A percentile compares a stretch with the other conserved stretches of the same genome.
These are phyloP conservation scores for Trichonephila inaurata DNA, from an alignment of 1,140 invertebrate species.

Conservation along the genomic window DNA sequence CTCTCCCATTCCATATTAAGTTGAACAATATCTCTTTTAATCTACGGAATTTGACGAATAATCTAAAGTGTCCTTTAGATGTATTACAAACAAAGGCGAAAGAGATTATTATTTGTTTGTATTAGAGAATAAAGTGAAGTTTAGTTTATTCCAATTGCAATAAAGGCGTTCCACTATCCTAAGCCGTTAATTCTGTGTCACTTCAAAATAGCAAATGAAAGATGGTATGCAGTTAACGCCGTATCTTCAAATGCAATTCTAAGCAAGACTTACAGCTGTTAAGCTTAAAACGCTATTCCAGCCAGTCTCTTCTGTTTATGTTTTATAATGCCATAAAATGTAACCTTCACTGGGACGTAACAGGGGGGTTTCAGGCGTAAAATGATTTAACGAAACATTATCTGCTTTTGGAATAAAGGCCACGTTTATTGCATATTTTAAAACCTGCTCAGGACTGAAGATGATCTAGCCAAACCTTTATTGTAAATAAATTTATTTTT, in stretches of 20 bases:
- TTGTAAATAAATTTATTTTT: conserved; percentile 36
- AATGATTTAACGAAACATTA: conserved; percentile 32
- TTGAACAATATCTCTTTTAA: too few relatives aligned
- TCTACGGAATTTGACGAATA: too few relatives aligned
- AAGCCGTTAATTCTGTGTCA: not conserved
- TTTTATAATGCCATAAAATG: conserved; percentile 17
- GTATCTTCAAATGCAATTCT: conserved; percentile 9
- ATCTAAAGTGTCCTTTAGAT: not conserved
- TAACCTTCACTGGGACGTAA: not conserved
- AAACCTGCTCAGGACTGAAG: not conserved
- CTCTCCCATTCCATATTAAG: too few relatives aligned
- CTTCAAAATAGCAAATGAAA: not conserved
- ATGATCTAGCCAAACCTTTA: conserved; percentile 27
- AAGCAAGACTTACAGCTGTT: not conserved
- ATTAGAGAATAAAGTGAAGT: not conserved
- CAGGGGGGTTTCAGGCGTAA: not conserved
- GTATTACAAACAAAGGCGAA: not conserved
- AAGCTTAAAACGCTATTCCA: not conserved
- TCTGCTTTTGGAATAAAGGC: not conserved
- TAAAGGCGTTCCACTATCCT: not conserved
- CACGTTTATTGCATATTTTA: not conserved
- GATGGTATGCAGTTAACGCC: not conserved
- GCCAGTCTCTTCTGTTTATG: not conserved
- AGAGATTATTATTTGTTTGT: not conserved
- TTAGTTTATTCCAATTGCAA: not conserved